Evolutionary conservation across 2,113 vertebrate species (phyloP), one percentile per base, ranked within the genome.

Genomic region (Ictidomys tridecemlineatus): DNA sequence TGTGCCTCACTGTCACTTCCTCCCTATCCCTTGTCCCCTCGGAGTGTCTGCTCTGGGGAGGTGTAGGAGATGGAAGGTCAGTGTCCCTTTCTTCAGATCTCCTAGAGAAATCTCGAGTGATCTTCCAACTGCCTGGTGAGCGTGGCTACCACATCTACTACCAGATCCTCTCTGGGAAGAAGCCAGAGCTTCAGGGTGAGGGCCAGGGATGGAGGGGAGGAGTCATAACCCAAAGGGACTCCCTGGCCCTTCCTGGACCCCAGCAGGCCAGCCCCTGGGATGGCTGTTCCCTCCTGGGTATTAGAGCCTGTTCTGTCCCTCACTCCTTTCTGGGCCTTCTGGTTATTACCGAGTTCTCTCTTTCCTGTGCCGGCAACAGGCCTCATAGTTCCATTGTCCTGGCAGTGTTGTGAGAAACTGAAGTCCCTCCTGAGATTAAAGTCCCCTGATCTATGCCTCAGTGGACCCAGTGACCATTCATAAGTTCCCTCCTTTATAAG

Each of bases 41-140:
- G 24, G 67, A 30, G 24, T 2, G 0, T 99, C 95, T 98, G 99
- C 84, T 99, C 99, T 22, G 45, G 69, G 53, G 67, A 79, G n/a
- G 70, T 61, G 10, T 10, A 56, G 51, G 8, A 56, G 67, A 56
- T 14, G n/a, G 42, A n/a, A 74, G 53, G n/a, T 34, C 1, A 2
- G 70, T 1, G 5, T 30, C 73, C 72, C 0, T 89, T 97, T 22
- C 65, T 97, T 84, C 96, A 99, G 99, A 99, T 96, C 99, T 99
- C 90, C 98, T 99, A 94, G 99, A 99, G 98, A 99, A 99, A 98
- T 99, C 99, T 7, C 99, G 99, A 98, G 99, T 99, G 94, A 99
- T 99, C 97, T 99, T 99, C 98, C 99, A 99, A 99, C 99, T 99
- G 97, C 99, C 99, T 0, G 99, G 98, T 48, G 99, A 99, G 97